phyloP scores from a whole-genome alignment of 2,888 invertebrate species.

The Dicyrtomina minuta region DNA sequence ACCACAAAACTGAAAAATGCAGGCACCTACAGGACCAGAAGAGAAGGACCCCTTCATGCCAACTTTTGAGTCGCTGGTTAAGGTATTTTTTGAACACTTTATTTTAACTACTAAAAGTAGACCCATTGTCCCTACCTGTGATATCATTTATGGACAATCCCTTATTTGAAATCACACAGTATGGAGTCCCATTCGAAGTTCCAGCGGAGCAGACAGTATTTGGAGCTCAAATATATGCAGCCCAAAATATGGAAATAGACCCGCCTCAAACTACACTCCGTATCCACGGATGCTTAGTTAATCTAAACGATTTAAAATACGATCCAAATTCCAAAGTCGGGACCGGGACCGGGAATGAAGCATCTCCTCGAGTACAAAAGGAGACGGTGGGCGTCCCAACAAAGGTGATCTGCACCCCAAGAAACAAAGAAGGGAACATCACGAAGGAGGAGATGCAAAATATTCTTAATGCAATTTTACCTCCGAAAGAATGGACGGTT shows the following conservation, averaged over 20 bases:
- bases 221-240: conserved; percentile 9
- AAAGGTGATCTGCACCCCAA: not conserved
- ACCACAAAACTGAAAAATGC: not conserved
- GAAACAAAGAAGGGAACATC: conserved; percentile 18
- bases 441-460: conserved; percentile 27
- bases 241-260: not conserved
- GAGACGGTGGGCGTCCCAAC: not conserved
- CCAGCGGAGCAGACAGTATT: conserved; percentile 15
- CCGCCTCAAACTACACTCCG: not conserved
- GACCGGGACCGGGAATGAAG: too few species aligned
- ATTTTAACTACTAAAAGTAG: too few species aligned
- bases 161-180: too few species aligned
- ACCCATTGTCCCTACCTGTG: too few species aligned
- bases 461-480: conserved; percentile 24
- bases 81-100: not conserved
- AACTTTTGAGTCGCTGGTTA: conserved; percentile 9
- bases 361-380: not conserved
- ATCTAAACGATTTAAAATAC: too few species aligned
- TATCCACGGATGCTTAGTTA: too few species aligned
- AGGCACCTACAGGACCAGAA: not conserved
- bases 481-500: conserved; percentile 21
- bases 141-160: too few species aligned
- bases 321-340: too few species aligned
- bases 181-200: conserved; percentile 14
- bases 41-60: not conserved